Percentiles rank a stretch among this genome's conserved stretches.
Evolutionary conservation across 2,797 vertebrate genomes (phyloP).

Genomic region (Gymnoscopelus microlampas): DNA sequence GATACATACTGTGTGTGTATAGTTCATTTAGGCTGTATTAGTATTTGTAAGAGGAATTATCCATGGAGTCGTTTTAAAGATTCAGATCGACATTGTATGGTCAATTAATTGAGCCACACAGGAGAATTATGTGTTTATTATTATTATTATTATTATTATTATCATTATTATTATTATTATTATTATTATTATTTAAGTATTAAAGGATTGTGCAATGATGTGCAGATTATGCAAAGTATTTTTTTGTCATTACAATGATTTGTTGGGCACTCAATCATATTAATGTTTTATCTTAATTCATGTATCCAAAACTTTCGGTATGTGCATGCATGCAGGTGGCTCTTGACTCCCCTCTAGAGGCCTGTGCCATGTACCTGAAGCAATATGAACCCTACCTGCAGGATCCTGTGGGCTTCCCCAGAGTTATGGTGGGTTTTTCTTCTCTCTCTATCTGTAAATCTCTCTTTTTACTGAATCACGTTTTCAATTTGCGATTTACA

Average conservation of each 20-base stretch:
- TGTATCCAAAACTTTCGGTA: not conserved
- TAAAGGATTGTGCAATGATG: not conserved
- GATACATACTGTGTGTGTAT: not conserved
- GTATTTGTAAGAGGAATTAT: not conserved
- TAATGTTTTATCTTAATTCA: not conserved
- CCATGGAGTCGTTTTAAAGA: not conserved
- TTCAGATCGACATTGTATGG: not conserved
- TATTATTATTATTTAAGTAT: not conserved
- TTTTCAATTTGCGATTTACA: no score
- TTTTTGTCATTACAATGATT: not conserved
- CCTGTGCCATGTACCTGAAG: conserved; percentile 86
- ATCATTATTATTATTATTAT: no score
- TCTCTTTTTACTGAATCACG: not conserved
- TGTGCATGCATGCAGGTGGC: conserved; percentile 79
- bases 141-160: no score
- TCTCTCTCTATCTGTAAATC: conserved; percentile 7
- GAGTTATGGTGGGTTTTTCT: conserved; percentile 85
- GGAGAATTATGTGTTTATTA: not conserved
- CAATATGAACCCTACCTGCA: conserved; percentile 91
- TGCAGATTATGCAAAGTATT: not conserved
- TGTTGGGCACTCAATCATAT: not conserved
- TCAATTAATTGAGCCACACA: conserved; percentile 24
- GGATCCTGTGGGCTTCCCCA: conserved; percentile 90
- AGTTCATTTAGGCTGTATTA: conserved; percentile 7
- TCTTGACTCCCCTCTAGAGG: conserved; percentile 87